Evolutionary conservation across 2,113 vertebrate species (phyloP).

Genomic region (Archilochus colubris): DNA sequence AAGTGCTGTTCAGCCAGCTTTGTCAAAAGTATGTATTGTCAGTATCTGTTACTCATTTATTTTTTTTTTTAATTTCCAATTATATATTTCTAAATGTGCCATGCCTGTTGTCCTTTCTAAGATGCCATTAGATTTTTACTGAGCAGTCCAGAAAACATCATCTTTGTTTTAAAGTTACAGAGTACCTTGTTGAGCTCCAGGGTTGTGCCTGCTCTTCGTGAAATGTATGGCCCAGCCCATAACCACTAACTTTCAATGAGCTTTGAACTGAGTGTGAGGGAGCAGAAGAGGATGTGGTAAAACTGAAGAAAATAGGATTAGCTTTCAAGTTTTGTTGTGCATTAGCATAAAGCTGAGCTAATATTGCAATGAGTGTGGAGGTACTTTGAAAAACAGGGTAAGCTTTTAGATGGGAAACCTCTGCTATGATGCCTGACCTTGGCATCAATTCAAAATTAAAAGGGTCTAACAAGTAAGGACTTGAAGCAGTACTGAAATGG

Average conservation of each 20-base stretch:
- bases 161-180: background rate
- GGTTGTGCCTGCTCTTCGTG: background rate
- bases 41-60: background rate
- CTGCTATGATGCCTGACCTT: constrained; percentile 45
- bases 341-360: background rate
- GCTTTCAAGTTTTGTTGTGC: background rate
- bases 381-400: background rate
- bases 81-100: background rate
- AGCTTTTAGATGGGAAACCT: background rate
- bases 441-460: constrained; percentile 41
- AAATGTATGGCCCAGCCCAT: background rate
- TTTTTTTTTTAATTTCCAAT: background rate
- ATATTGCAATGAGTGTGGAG: background rate
- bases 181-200: background rate
- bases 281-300: background rate
- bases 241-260: background rate
- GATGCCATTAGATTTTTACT: background rate
- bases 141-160: background rate
- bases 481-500: constrained; percentile 30
- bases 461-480: constrained; percentile 34
- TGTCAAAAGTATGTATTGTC: constrained; percentile 90
- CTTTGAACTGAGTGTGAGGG: background rate
- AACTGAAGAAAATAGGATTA: background rate
- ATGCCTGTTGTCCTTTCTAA: background rate
- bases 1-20: constrained; percentile 94